Conservation (phyloP, 2,113 vertebrate genomes). For the Synodontis membranacea region DNA sequence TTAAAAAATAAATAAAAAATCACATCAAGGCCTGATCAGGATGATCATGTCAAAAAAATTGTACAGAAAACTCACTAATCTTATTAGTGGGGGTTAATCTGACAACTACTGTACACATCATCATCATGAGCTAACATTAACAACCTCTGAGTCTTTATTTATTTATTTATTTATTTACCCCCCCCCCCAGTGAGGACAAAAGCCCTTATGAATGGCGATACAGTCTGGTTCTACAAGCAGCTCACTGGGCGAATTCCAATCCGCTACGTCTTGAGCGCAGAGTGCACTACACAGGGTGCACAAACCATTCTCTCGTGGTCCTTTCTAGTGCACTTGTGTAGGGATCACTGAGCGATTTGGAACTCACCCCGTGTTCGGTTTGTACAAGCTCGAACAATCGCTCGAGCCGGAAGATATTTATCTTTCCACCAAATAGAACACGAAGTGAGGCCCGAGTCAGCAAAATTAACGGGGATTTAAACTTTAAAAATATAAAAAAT, state of each 20-base stretch:
- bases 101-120: too few relatives aligned
- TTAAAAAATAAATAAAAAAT: too few relatives aligned
- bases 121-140: background rate
- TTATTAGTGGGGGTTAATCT: background rate
- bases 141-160: background rate
- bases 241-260: background rate
- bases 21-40: background rate
- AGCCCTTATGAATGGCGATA: conserved; percentile 35
- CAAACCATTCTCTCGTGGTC: background rate
- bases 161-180: too few relatives aligned
- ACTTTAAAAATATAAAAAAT: too few relatives aligned
- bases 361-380: background rate
- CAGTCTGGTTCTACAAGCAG: conserved; percentile 16
- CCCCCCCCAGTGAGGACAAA: conserved; percentile 40
- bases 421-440: background rate
- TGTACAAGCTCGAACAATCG: background rate
- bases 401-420: background rate
- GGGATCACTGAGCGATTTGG: background rate
- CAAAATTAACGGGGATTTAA: too few relatives aligned
- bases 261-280: background rate
- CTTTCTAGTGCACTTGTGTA: conserved; percentile 2
- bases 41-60: too few relatives aligned
- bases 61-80: too few relatives aligned
- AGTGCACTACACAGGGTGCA: background rate
- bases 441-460: too few relatives aligned